Evolutionary conservation across 2,797 vertebrate species (phyloP), one percentile per base, ranked within the genome.

Genomic region (Macropus fuliginosus): DNA sequence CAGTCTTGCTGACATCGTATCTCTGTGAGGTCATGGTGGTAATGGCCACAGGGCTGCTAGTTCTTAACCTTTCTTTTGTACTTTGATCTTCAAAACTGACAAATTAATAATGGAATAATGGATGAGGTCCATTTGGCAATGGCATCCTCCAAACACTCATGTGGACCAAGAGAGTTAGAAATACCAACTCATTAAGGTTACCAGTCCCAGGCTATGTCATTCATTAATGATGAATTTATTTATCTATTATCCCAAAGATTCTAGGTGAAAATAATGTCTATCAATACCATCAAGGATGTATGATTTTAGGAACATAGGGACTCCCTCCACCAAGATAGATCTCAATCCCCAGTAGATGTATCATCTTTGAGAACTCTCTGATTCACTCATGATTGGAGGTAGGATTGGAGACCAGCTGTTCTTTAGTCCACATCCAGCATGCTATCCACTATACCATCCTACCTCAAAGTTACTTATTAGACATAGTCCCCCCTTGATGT

Each of bases 21-120:
- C 62, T 62, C 50, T 74, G 57, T 62, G 8, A 46, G 18, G 8
- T 46, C 74, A 62, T 55, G 50, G 90, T 59, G 55, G 90, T 11
- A 57, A 40, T 54, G 87, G 62, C 52, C 55, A 57, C 94, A 34
- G 40, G 40, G 16, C 27, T 50, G 74, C 13, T 18, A 34, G 66
- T 50, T 9, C 14, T 29, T 18, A 18, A 55, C 29, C 11, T 12
- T 6, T 24, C 13, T 0, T 0, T 46, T 5, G 57, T 90, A 93
- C 92, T 34, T 92, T n/a, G 81, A 8, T 5, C 95, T 97, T 92
- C 87, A 95, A 95, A 96, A 95, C 5, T 28, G 81, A 97, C 24
- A 94, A 91, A 95, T 92, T 93, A 95, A 91, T 91, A 97, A 55
- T 95, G 4, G 13, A 31, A 11, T 56, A 92, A 89, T 46, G n/a